A percentile compares a stretch with the other conserved stretches of the same genome.
phyloP scores from a whole-genome alignment of 2,113 vertebrate genomes.

The Acanthisitta chloris region DNA sequence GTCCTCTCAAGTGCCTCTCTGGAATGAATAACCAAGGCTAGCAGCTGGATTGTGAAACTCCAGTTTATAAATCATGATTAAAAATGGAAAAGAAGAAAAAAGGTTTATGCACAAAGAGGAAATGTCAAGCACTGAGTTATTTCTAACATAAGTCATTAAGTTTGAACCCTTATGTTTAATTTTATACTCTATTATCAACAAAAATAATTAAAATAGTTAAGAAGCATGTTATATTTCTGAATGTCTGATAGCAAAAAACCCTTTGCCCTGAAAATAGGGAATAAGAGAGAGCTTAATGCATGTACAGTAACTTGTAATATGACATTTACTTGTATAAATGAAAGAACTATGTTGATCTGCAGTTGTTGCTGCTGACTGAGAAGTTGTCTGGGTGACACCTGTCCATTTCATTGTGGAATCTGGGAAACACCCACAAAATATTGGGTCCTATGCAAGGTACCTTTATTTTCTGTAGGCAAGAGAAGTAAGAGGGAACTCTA shows the following conservation, averaged over 20 bases:
- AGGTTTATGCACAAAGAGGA: neutral
- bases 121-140: neutral
- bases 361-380: neutral
- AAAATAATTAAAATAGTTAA: neutral
- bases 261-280: neutral
- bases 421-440: neutral
- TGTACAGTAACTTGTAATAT: fast-evolving
- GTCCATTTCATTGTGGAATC: neutral
- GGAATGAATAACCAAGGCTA: neutral
- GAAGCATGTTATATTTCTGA: neutral
- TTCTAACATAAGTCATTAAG: neutral
- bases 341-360: neutral
- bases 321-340: neutral
- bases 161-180: neutral
- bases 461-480: neutral
- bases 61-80: neutral
- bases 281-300: neutral
- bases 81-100: neutral
- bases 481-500: neutral
- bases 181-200: neutral
- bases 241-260: neutral
- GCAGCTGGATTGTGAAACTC: neutral
- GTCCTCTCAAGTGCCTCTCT: neutral
- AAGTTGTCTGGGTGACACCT: neutral
- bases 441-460: neutral